A percentile compares a stretch with the other conserved stretches of the same genome.
Evolutionary conservation across 1,140 invertebrate species (phyloP).

Genomic region (Monomorium pharaonis): DNA sequence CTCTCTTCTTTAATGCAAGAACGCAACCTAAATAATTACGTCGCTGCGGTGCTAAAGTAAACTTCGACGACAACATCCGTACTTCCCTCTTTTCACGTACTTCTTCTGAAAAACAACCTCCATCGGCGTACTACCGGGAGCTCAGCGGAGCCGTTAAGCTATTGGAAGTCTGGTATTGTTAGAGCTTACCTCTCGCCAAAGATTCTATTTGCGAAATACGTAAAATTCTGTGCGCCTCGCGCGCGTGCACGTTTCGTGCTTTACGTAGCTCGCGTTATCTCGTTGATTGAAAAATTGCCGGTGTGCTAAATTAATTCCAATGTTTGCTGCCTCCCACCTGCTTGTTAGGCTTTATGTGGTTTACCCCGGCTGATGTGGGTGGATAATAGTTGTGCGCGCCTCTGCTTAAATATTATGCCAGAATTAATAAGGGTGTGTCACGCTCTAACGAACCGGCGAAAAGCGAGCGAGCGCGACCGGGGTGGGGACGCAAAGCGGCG

Average conservation of each 20-base stretch:
- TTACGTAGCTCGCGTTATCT: not conserved
- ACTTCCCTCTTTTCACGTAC: conserved; percentile 3
- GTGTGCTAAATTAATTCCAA: conserved; percentile 38
- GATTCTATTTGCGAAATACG: not conserved
- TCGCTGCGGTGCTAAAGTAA: conserved; percentile 33
- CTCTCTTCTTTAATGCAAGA: conserved; percentile 23
- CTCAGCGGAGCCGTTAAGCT: conserved; percentile 12
- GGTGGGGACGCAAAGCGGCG: conserved; percentile 30
- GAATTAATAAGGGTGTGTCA: conserved; percentile 74
- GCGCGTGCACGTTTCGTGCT: not conserved
- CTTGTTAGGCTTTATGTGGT: conserved; percentile 39
- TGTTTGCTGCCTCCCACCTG: conserved; percentile 2
- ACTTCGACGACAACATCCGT: not conserved
- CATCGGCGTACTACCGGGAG: not conserved
- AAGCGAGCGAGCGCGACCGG: conserved; percentile 53
- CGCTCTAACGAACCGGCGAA: conserved; percentile 71
- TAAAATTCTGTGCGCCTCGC: not conserved
- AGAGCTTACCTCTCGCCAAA: not conserved
- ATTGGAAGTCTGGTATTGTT: conserved; percentile 52
- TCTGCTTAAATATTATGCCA: conserved; percentile 73
- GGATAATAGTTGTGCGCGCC: conserved; percentile 44
- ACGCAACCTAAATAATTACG: conserved; percentile 26
- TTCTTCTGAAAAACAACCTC: conserved; percentile 26
- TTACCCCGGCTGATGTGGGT: conserved; percentile 21
- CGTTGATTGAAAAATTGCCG: conserved; percentile 37